These are phyloP conservation scores for Aphidius ervi DNA, from an alignment of 1,140 invertebrate genomes.

Conservation along the genomic window DNA sequence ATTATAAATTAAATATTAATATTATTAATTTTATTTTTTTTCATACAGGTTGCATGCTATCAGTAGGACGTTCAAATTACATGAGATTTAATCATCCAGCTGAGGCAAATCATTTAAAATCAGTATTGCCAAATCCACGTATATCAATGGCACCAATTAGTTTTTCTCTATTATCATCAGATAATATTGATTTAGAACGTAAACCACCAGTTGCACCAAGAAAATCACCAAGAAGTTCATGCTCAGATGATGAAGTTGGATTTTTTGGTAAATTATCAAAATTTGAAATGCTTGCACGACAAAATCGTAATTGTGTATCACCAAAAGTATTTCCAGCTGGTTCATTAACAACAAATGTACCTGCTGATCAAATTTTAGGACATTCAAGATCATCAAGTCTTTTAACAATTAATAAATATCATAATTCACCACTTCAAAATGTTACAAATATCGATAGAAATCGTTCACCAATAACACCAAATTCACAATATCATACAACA, in stretches of 20 bases:
- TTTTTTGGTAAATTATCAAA: constrained; percentile 49
- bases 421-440: constrained; percentile 37
- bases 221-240: constrained; percentile 51
- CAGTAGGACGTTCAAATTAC: constrained; percentile 81
- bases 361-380: constrained; percentile 71
- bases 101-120: constrained; percentile 79
- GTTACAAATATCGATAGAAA: constrained; percentile 42
- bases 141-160: constrained; percentile 73
- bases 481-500: constrained; percentile 15
- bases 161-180: constrained; percentile 40
- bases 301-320: constrained; percentile 54
- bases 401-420: constrained; percentile 36
- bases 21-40: constrained; percentile 16
- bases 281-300: constrained; percentile 49
- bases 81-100: constrained; percentile 87
- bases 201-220: constrained; percentile 55
- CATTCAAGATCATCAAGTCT: constrained; percentile 45
- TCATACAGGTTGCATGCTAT: constrained; percentile 76
- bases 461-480: constrained; percentile 32
- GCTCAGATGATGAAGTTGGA: constrained; percentile 53
- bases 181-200: constrained; percentile 39
- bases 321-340: constrained; percentile 75
- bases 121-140: constrained; percentile 67
- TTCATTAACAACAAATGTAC: constrained; percentile 72
- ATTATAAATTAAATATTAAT: background rate